These are phyloP conservation scores for Tipula lateralis DNA, from an alignment of 2,888 invertebrate species.

Conservation along the genomic window DNA sequence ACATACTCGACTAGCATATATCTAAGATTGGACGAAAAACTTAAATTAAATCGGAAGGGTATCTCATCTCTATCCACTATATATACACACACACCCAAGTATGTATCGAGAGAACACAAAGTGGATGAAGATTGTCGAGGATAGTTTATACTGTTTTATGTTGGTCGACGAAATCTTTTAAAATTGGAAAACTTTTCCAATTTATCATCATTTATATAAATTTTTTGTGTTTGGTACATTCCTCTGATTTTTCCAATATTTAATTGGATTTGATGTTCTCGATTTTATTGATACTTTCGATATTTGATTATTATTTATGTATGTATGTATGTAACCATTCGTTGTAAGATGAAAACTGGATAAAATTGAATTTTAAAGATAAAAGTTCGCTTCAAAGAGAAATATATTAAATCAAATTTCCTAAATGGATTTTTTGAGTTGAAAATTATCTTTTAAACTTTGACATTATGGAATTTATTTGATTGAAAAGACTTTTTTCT, in stretches of 20 bases:
- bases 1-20: background rate
- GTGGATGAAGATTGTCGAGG: background rate
- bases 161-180: slow-evolving; percentile 11
- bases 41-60: background rate
- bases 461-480: background rate
- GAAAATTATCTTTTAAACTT: background rate
- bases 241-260: background rate
- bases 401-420: background rate
- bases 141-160: background rate
- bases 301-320: slow-evolving; percentile 11
- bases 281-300: slow-evolving; percentile 19
- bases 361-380: background rate
- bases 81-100: background rate
- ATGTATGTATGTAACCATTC: background rate
- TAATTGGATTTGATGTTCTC: slow-evolving; percentile 11
- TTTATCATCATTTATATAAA: background rate
- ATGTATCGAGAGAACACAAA: background rate
- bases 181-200: slow-evolving; percentile 19
- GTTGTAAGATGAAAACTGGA: background rate
- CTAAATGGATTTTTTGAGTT: background rate
- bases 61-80: background rate
- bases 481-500: background rate
- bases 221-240: background rate
- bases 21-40: background rate
- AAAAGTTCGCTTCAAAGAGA: background rate